These are phyloP conservation scores for Heliconius erato DNA, from an alignment of 2,888 invertebrate genomes.

Conservation along the genomic window DNA sequence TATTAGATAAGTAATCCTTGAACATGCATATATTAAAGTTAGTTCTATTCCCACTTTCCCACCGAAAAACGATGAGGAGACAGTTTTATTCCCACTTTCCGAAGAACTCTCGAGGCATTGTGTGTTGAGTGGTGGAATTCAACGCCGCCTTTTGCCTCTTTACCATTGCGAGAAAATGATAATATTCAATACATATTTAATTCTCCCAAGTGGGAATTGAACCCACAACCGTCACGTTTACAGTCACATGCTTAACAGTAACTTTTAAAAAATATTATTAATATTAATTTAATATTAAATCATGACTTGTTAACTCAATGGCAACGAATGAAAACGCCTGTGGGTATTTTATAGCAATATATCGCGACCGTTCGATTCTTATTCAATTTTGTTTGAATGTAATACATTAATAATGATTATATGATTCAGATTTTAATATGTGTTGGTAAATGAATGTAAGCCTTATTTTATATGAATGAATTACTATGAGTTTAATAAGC, in stretches of 20 bases:
- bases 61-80: too few relatives aligned
- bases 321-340: slow-evolving; percentile 45
- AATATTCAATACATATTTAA: too few relatives aligned
- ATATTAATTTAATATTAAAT: not conserved
- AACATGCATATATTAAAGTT: not conserved
- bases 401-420: not conserved
- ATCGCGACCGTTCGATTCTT: slow-evolving; percentile 26
- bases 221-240: not conserved
- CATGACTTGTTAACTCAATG: slow-evolving; percentile 20
- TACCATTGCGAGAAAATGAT: too few relatives aligned
- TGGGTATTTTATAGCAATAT: slow-evolving; percentile 46
- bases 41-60: too few relatives aligned
- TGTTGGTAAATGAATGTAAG: too few relatives aligned
- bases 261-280: slow-evolving; percentile 4
- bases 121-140: too few relatives aligned
- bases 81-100: too few relatives aligned
- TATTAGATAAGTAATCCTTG: not conserved
- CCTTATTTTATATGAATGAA: too few relatives aligned
- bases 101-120: too few relatives aligned
- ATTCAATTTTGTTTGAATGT: slow-evolving; percentile 5
- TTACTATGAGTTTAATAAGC: too few relatives aligned
- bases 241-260: not conserved
- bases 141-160: too few relatives aligned
- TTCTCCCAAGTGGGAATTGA: not conserved
- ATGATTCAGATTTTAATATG: not conserved